These are phyloP conservation scores for Bombyx mandarina DNA, from an alignment of 1,140 invertebrate genomes.

Conservation along the genomic window DNA sequence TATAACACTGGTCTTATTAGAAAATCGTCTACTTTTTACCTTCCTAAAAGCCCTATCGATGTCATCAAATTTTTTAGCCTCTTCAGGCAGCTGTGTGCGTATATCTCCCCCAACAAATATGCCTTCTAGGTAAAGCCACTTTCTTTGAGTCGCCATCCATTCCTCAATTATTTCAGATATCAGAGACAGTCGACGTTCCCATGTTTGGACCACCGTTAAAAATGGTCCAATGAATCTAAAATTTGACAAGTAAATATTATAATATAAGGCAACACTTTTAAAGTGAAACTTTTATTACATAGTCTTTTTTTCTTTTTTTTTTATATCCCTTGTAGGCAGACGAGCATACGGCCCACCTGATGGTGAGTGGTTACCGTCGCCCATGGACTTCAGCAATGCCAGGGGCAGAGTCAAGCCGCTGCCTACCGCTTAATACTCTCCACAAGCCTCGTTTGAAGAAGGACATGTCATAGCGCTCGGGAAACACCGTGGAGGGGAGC, in stretches of 20 bases:
- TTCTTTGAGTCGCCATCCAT: conserved; percentile 87
- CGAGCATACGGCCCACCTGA: too few relatives aligned
- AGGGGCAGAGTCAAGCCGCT: too few relatives aligned
- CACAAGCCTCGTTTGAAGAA: too few relatives aligned
- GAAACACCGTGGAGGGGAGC: too few relatives aligned
- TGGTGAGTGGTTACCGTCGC: too few relatives aligned
- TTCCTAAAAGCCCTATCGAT: conserved; percentile 85
- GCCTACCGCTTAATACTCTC: too few relatives aligned
- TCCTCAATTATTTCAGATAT: conserved; percentile 89
- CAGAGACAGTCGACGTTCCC: conserved; percentile 85
- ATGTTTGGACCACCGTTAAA: conserved; percentile 82
- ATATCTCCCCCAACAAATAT: conserved; percentile 93
- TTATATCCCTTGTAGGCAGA: too few relatives aligned
- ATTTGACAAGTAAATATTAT: not conserved
- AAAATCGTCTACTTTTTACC: conserved; percentile 44
- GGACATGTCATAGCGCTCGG: too few relatives aligned
- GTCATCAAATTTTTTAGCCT: conserved; percentile 90
- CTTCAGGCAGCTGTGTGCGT: conserved; percentile 85
- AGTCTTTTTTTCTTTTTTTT: too few relatives aligned
- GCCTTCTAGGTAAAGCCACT: conserved; percentile 92
- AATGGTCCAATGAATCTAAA: conserved; percentile 90
- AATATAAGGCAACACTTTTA: too few relatives aligned
- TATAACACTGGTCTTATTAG: not conserved
- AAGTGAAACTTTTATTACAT: too few relatives aligned
- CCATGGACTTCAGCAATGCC: too few relatives aligned